Evolutionary conservation across 2,797 vertebrate species (phyloP).

Genomic region (Enteromius argenteus): DNA sequence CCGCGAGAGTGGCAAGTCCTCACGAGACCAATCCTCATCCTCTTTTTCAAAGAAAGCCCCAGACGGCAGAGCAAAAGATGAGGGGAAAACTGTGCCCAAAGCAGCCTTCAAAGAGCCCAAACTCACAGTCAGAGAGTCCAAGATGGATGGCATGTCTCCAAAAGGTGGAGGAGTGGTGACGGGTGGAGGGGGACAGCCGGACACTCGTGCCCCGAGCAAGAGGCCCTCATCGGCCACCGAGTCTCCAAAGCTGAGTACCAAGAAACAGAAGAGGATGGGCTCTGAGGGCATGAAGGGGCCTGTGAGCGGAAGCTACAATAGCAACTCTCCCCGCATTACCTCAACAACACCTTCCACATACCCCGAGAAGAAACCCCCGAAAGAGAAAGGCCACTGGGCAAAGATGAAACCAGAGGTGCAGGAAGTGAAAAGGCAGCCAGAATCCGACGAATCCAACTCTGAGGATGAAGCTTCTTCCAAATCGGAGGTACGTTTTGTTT

Average conservation of each 20-base stretch:
- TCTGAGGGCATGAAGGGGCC: slow-evolving; percentile 85
- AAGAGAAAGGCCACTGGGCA: slow-evolving; percentile 88
- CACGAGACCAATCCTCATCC: slow-evolving; percentile 71
- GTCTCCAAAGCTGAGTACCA: slow-evolving; percentile 90
- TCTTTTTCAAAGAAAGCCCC: slow-evolving; percentile 84
- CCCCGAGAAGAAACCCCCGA: slow-evolving; percentile 87
- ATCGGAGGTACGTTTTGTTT: slow-evolving; percentile 83
- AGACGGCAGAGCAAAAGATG: slow-evolving; percentile 91
- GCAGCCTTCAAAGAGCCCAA: slow-evolving; percentile 97
- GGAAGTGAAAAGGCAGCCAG: slow-evolving; percentile 86
- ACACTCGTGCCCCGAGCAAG: slow-evolving; percentile 88
- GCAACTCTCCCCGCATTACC: slow-evolving; percentile 85
- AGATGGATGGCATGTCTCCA: slow-evolving; percentile 91
- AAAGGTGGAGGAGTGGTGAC: slow-evolving; percentile 86
- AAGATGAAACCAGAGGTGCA: slow-evolving; percentile 85
- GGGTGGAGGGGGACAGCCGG: slow-evolving; percentile 71
- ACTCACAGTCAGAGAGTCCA: slow-evolving; percentile 91
- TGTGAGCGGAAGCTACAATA: slow-evolving; percentile 69
- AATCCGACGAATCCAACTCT: slow-evolving; percentile 92
- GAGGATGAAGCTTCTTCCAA: slow-evolving; percentile 94
- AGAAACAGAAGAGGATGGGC: slow-evolving; percentile 93
- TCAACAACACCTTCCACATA: slow-evolving; percentile 73
- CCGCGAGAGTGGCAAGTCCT: slow-evolving; percentile 86
- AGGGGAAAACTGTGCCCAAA: slow-evolving; percentile 88
- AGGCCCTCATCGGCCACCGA: slow-evolving; percentile 85